These are phyloP conservation scores for Lepeophtheirus salmonis DNA, from an alignment of 1,140 invertebrate genomes.

Conservation along the genomic window DNA sequence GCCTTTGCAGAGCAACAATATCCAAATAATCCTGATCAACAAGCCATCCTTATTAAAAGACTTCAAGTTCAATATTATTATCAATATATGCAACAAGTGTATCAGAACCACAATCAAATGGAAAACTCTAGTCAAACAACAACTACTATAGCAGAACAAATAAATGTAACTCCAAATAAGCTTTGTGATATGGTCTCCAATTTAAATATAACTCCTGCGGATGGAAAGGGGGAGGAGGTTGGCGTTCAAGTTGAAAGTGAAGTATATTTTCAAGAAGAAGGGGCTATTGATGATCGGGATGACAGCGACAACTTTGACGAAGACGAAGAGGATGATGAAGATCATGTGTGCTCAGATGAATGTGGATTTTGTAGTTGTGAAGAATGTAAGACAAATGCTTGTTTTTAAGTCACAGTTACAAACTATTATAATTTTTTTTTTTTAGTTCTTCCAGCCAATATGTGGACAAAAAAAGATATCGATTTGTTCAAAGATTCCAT, in stretches of 20 bases:
- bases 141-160: no score
- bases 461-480: constrained; percentile 89
- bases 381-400: neutral
- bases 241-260: constrained; percentile 18
- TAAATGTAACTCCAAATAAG: neutral
- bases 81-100: constrained; percentile 80
- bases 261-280: constrained; percentile 3
- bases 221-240: constrained; percentile 9
- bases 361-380: neutral
- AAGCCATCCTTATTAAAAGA: constrained; percentile 73
- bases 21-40: constrained; percentile 77
- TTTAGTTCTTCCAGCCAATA: constrained; percentile 38
- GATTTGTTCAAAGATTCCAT: constrained; percentile 75
- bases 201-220: no score
- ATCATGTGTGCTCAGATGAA: constrained; percentile 18
- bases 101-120: constrained; percentile 36
- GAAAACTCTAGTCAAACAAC: no score
- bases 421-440: neutral
- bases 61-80: constrained; percentile 94
- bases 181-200: neutral
- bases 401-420: neutral
- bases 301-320: constrained; percentile 18
- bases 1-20: constrained; percentile 88
- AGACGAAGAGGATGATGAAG: constrained; percentile 19
- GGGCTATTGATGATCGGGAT: constrained; percentile 18